A percentile compares a stretch with the other conserved stretches of the same genome.
Conservation (phyloP, 2,888 invertebrate species). For the Ashinkailepas kermadecensis region DNA sequence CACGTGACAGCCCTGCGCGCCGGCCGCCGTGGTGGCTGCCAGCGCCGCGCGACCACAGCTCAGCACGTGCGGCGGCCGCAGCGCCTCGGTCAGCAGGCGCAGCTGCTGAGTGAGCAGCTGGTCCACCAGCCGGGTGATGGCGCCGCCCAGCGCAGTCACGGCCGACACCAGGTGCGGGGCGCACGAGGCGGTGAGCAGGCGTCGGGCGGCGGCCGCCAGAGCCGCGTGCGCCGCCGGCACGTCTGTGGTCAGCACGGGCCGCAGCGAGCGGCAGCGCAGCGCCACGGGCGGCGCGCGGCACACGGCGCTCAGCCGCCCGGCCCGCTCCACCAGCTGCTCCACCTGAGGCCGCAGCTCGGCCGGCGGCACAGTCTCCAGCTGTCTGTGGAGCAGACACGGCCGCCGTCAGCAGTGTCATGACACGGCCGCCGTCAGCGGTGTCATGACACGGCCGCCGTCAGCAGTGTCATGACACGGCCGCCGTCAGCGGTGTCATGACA, state of each 20-base stretch:
- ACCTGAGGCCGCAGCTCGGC: neutral
- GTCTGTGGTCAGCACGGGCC: neutral
- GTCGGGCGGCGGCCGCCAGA: neutral
- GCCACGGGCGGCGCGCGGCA: neutral
- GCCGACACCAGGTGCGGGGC: neutral
- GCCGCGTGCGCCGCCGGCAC: neutral
- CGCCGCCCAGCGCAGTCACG: slow-evolving; percentile 6
- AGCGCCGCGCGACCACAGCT: slow-evolving; percentile 16
- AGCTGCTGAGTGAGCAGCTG: slow-evolving; percentile 8
- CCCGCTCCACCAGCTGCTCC: slow-evolving; percentile 1
- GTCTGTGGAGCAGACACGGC: neutral
- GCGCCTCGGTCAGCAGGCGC: slow-evolving; percentile 11
- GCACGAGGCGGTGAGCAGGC: neutral
- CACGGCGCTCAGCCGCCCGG: neutral
- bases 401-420: no score
- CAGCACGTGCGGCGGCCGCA: slow-evolving; percentile 21
- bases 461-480: no score
- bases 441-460: no score
- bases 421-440: no score
- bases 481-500: no score
- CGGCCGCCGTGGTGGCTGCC: neutral
- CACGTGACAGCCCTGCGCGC: slow-evolving; percentile 16
- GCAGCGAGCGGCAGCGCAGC: neutral
- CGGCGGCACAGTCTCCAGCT: neutral
- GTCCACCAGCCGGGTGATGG: slow-evolving; percentile 16